These are phyloP conservation scores for Chunga burmeisteri DNA, from an alignment of 2,113 vertebrate genomes.

Conservation along the genomic window DNA sequence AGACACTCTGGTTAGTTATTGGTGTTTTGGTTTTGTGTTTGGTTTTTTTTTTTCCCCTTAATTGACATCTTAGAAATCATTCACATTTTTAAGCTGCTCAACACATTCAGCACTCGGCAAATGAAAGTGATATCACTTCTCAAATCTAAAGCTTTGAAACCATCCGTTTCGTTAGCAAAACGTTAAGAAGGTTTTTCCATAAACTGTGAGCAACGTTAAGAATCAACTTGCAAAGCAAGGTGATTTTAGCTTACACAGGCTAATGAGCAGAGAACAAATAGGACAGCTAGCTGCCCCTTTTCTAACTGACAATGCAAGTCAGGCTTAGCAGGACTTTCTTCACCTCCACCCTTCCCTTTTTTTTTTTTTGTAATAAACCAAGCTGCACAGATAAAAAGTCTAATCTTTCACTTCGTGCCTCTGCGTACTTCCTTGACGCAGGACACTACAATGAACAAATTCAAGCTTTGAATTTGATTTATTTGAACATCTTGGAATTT, in stretches of 20 bases:
- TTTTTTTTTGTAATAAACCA: neutral
- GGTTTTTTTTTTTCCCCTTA: neutral
- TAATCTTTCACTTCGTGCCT: neutral
- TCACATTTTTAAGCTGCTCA: neutral
- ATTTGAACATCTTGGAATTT: neutral
- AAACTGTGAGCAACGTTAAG: neutral
- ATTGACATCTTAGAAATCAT: neutral
- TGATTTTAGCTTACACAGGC: neutral
- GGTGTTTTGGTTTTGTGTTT: too few species aligned
- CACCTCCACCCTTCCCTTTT: rapidly evolving
- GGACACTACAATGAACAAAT: neutral
- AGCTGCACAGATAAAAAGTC: neutral
- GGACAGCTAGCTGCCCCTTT: neutral
- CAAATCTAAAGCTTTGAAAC: neutral
- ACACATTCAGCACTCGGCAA: neutral
- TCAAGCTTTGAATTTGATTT: neutral
- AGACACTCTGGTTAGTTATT: neutral
- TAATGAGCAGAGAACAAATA: neutral
- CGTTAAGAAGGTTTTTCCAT: neutral
- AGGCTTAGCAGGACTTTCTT: neutral
- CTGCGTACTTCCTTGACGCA: neutral
- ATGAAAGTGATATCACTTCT: neutral
- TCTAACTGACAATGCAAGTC: neutral
- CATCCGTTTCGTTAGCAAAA: neutral
- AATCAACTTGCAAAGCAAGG: neutral